Evolutionary conservation across 2,797 vertebrate genomes (phyloP).

Genomic region (Betta splendens): DNA sequence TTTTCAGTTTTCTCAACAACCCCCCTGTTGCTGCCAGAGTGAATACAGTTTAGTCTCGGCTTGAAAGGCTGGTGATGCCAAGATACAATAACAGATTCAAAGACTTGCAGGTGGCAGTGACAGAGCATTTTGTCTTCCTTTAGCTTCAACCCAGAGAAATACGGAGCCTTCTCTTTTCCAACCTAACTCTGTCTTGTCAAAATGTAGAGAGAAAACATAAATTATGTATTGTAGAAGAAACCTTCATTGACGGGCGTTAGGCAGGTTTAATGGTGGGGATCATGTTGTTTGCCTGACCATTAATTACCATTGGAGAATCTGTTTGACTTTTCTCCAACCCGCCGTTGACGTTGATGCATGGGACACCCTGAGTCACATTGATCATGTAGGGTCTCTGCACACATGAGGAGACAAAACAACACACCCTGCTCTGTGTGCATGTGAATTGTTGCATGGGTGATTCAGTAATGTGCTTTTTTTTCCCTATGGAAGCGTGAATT

Average conservation of each 20-base stretch:
- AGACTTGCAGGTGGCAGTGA: neutral
- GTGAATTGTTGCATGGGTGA: neutral
- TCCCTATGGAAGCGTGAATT: conserved; percentile 1
- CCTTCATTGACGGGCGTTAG: conserved; percentile 62
- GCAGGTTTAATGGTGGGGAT: conserved; percentile 68
- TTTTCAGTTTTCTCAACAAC: neutral
- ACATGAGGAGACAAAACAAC: conserved; percentile 23
- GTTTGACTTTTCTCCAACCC: conserved; percentile 64
- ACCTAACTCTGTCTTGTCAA: conserved; percentile 23
- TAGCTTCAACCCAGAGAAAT: conserved; percentile 8
- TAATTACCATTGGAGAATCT: conserved; percentile 62
- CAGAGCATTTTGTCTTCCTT: conserved; percentile 9
- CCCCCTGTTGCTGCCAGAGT: neutral
- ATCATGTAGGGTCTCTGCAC: conserved; percentile 60
- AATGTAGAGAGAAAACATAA: conserved; percentile 48
- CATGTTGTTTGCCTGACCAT: conserved; percentile 65
- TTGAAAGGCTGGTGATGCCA: conserved; percentile 26
- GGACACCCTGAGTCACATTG: conserved; percentile 69
- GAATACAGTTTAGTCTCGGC: conserved; percentile 4
- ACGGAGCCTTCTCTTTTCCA: conserved; percentile 5
- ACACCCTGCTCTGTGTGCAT: conserved; percentile 18
- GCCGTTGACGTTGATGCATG: conserved; percentile 75
- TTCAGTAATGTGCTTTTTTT: neutral
- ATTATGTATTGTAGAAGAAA: conserved; percentile 69
- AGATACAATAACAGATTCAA: conserved; percentile 7